Evolutionary conservation across 2,113 vertebrate species (phyloP), one percentile per base, ranked within the genome.

Genomic region (Heterocephalus glaber): DNA sequence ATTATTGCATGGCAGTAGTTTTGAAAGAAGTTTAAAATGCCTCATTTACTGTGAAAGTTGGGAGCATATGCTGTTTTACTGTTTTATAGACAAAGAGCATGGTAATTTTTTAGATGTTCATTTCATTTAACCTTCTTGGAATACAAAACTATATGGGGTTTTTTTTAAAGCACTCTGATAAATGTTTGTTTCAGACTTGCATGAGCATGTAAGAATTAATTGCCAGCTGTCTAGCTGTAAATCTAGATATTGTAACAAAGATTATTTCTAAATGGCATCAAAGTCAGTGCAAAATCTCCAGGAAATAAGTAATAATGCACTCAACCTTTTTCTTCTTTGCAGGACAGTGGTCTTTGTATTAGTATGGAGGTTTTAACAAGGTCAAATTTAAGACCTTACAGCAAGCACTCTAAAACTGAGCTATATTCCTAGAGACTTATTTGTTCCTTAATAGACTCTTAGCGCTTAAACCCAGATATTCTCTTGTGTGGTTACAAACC

Each of bases 131-230:
- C 86, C 95, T 96, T 96, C 96, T 97, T 97, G 97, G 97, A 97
- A 86, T 96, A 58, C 49, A 95, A 96, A 98, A 97, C 65, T 92
- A 88, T 90, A 74, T 91, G 91, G 82, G 95, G 89, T 26, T 98
- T 96, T 98, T 96, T 96, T 92, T 83, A 79, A 97, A 97, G 87
- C 77, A 83, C 41, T 89, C 65, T 97, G 97, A 97, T 98, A 97
- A 98, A 98, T 97, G 84, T 90, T 85, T 88, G 52, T 90, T 61
- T 81, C 91, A 97, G 85, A 92, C 97, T 97, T 98, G 97, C 95
- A 96, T 90, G 93, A 98, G 91, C 97, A 97, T 93, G 94, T 94
- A 94, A 98, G 82, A 97, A 98, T 97, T 97, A 98, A 97, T 97
- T 98, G 93, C 97, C 79, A 94, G 84, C 86, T 98, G 80, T 97